Evolutionary conservation across 2,113 vertebrate genomes (phyloP).

Genomic region (Phyllopteryx taeniolatus): DNA sequence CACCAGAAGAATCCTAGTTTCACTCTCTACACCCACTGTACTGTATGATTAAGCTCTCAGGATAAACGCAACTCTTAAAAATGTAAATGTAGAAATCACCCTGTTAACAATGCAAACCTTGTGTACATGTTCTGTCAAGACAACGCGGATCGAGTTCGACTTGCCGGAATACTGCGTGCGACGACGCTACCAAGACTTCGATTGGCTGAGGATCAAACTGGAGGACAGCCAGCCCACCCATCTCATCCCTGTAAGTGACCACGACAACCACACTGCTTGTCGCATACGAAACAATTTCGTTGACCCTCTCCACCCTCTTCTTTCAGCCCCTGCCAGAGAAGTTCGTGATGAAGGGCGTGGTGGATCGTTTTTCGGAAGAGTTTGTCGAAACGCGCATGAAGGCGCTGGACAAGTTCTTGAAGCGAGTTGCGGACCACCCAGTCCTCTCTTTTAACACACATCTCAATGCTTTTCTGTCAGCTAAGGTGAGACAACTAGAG

Average conservation of each 20-base stretch:
- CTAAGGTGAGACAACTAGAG: slow-evolving; percentile 77
- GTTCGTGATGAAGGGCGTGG: slow-evolving; percentile 97
- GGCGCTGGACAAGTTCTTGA: slow-evolving; percentile 95
- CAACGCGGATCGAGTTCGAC: slow-evolving; percentile 90
- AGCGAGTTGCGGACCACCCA: slow-evolving; percentile 92
- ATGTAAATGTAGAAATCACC: not conserved
- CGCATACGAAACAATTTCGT: not conserved
- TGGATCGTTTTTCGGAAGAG: slow-evolving; percentile 97
- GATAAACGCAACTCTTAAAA: not conserved
- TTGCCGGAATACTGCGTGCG: slow-evolving; percentile 91
- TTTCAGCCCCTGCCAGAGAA: slow-evolving; percentile 93
- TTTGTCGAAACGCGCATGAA: slow-evolving; percentile 96
- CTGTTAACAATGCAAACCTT: not conserved
- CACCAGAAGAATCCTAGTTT: not conserved
- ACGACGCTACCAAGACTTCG: slow-evolving; percentile 95
- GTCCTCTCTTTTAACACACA: slow-evolving; percentile 96
- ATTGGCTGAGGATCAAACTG: slow-evolving; percentile 92
- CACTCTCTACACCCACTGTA: too few species aligned
- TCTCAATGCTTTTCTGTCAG: slow-evolving; percentile 88
- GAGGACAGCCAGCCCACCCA: slow-evolving; percentile 96
- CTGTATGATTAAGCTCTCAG: not conserved
- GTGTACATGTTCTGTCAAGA: slow-evolving; percentile 71
- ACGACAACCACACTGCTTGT: not conserved
- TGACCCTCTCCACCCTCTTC: not conserved
- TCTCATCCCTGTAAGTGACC: slow-evolving; percentile 92